Evolutionary conservation across 2,888 invertebrate genomes (phyloP), one percentile per base, ranked within the genome.

Genomic region (Chaitophorus viminalis): DNA sequence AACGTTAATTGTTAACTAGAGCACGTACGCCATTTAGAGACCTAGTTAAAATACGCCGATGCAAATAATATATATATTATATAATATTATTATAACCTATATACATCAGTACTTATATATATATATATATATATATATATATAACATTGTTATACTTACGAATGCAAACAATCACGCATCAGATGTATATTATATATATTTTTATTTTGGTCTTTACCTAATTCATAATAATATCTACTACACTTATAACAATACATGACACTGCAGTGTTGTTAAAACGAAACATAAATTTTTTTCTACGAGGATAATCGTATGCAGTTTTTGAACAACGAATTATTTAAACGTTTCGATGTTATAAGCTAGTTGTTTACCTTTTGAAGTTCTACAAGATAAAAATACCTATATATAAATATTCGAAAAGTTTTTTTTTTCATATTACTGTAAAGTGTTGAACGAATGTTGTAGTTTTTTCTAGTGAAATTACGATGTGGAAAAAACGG

Each of bases 1-100:
- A 82, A 29, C 60, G 60, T 74, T 74, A 75, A 60, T 36, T 29
- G 29, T 60, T 60, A 82, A 83, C 83, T 60, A 29, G 74, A 83
- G 29, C 74, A 83, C 60, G 74, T n/a, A 25, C 74, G 54, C 60
- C 60, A 25, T 60, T 60, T 60, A 25, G 6, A 60, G 25, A 25
- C 60, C 60, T 1, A 60, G 60, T 60, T 25, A 25, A 3, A 25
- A 60, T 25, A 60, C 60, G 60, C 25, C 60, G 25, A 25, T 25
- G 6, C 60, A 60, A 18, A 60, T 60, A 21, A 60, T 60, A n/a
- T n/a, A n/a, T n/a, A n/a, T n/a, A n/a, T n/a, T n/a, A n/a, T n/a
- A 60, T 25, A 54, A 21, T 21, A 54, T 5, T 21, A 1, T 54
- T 18, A 25, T 14, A 46, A 46, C 46, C 60, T 1, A 25, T 52